Evolutionary conservation across 2,797 vertebrate genomes (phyloP), one percentile per base, ranked within the genome.

Genomic region (Hippocampus kuda): DNA sequence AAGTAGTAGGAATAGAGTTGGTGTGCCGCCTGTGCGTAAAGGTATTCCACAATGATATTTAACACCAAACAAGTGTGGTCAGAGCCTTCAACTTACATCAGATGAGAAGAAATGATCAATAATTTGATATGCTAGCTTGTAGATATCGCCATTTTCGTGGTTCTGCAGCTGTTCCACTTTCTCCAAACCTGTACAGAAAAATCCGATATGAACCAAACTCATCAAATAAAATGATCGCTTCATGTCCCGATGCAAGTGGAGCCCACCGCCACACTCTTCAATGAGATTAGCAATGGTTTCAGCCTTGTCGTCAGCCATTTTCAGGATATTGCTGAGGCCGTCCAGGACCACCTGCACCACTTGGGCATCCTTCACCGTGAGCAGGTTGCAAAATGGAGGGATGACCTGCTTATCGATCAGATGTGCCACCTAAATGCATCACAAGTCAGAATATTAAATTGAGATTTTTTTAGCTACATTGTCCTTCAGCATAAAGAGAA

Each of bases 101-200:
- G 97, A 98, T 80, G 97, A 99, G 92, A 99, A 99, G 93, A 96
- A 98, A 85, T 99, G 97, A 89, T 99, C 97, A 79, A 99, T 99
- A 88, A 99, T 99, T 93, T 99, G 97, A 81, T 98, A 99, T 66
- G 97, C 97, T 93, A 99, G 90, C 92, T 99, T 99, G 93, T 99
- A 99, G 92, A 99, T 99, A 90, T 99, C 97, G 91, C 99, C 97
- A 82, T 99, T 99, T 93, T 99, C 97, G 75, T 99, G 97, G 83
- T 98, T 98, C 87, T 99, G 97, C 82, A 99, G 92, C 74, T 95
- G 93, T 90, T 99, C 97, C 68, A 99, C 95, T 83, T 98, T 99
- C 90, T 99, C 97, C 92, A 99, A 90, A 74, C 97, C 97, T 99
- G 69, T 49, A 2, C 22, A 48, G 66, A 68, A 15, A 71, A 48